Conservation (phyloP, 2,113 vertebrate genomes). For the Melanotaenia duboulayi region DNA sequence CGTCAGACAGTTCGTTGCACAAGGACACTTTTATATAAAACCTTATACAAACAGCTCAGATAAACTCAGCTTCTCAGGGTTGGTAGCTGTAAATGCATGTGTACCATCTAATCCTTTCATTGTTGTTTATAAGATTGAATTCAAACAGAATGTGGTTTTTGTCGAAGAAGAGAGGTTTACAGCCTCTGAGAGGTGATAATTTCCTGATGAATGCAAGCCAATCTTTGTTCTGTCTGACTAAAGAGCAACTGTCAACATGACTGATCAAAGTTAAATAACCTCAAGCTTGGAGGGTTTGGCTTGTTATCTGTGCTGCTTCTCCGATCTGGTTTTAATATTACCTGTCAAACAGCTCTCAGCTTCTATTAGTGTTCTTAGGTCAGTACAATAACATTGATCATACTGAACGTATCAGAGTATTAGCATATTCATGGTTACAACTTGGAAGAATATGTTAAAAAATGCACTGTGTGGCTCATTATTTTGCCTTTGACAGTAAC, state of each 20-base stretch:
- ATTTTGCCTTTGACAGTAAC: conserved; percentile 4
- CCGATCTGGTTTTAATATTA: conserved; percentile 31
- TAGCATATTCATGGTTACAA: neutral
- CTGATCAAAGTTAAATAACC: conserved; percentile 27
- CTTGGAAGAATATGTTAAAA: neutral
- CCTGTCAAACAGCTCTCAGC: conserved; percentile 32
- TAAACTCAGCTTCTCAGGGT: no score
- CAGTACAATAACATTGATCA: conserved; percentile 7
- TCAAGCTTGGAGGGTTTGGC: conserved; percentile 18
- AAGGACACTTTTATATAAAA: no score
- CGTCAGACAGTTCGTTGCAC: conserved; percentile 24
- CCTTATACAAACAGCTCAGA: no score
- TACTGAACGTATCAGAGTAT: neutral
- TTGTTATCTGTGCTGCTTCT: conserved; percentile 13
- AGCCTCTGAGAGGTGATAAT: conserved; percentile 9
- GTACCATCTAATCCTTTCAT: no score
- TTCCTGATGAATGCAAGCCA: conserved; percentile 31
- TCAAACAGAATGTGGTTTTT: neutral
- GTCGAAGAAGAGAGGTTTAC: neutral
- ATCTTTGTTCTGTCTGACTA: conserved; percentile 28
- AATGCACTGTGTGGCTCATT: neutral
- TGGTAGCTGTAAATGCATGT: no score
- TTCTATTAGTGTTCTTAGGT: neutral
- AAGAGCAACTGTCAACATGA: conserved; percentile 35
- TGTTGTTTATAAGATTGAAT: no score